Percentiles rank a stretch among this genome's conserved stretches.
phyloP scores from a whole-genome alignment of 2,113 vertebrate species.

The Cephalopterus ornatus region DNA sequence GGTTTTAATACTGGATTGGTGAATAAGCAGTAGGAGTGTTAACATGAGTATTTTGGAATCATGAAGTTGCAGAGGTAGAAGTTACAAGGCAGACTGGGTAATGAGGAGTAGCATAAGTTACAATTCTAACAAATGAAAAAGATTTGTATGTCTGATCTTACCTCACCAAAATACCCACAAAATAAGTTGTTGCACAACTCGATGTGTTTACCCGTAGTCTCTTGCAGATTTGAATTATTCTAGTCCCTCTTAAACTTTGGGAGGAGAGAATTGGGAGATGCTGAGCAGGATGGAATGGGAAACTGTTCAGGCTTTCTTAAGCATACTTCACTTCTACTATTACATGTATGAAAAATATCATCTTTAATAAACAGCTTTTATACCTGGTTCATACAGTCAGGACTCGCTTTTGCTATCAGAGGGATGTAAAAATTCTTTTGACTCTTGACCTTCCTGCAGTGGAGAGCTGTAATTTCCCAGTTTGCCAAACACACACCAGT shows the following conservation, averaged over 20 bases:
- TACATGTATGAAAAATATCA: neutral
- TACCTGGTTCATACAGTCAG: neutral
- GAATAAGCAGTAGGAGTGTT: neutral
- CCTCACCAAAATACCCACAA: neutral
- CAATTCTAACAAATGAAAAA: neutral
- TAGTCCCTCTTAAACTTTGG: neutral
- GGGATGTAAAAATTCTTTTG: neutral
- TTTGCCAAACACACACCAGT: neutral
- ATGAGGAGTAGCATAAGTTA: neutral
- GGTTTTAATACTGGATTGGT: neutral
- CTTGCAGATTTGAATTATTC: neutral
- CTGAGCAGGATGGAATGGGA: neutral
- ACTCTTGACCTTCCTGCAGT: neutral
- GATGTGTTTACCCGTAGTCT: neutral
- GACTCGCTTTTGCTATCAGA: neutral
- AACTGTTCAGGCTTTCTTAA: neutral
- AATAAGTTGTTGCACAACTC: neutral
- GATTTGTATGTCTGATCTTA: neutral
- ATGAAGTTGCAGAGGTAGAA: neutral
- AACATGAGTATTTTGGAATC: neutral
- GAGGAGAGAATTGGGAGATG: neutral
- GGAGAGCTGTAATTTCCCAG: neutral
- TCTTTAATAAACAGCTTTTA: neutral
- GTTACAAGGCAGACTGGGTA: neutral
- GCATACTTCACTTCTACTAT: neutral